Evolutionary conservation across 2,797 vertebrate genomes (phyloP).

Genomic region (Vireo griseus): DNA sequence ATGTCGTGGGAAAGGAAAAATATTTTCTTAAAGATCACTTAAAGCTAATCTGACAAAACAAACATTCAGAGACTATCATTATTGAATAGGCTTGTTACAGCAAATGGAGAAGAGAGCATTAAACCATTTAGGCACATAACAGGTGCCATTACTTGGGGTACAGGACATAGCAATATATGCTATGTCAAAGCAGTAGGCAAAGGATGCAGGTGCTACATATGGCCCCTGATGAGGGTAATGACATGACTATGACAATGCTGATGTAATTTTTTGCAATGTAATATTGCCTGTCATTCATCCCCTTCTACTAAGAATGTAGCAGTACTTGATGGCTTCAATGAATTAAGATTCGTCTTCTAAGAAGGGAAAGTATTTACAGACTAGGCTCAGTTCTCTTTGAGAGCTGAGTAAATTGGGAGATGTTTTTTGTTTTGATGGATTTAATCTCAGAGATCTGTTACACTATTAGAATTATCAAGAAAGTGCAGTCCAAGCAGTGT

Average conservation of each 20-base stretch:
- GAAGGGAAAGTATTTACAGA: background rate
- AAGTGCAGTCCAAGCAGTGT: background rate
- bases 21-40: background rate
- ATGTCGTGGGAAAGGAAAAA: background rate
- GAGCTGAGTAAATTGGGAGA: background rate
- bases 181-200: background rate
- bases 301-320: background rate
- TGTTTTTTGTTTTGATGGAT: background rate
- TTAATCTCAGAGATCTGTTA: background rate
- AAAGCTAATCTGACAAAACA: background rate
- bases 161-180: background rate
- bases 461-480: background rate
- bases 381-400: background rate
- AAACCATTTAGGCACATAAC: background rate
- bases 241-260: background rate
- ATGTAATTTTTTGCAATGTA: background rate
- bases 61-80: background rate
- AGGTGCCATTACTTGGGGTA: background rate
- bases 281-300: background rate
- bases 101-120: background rate
- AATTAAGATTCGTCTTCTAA: background rate
- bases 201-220: background rate
- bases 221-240: background rate
- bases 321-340: background rate
- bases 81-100: background rate